Base-by-base conservation (phyloP, 2,888 invertebrate species). In the Acronicta aceris region DNA sequence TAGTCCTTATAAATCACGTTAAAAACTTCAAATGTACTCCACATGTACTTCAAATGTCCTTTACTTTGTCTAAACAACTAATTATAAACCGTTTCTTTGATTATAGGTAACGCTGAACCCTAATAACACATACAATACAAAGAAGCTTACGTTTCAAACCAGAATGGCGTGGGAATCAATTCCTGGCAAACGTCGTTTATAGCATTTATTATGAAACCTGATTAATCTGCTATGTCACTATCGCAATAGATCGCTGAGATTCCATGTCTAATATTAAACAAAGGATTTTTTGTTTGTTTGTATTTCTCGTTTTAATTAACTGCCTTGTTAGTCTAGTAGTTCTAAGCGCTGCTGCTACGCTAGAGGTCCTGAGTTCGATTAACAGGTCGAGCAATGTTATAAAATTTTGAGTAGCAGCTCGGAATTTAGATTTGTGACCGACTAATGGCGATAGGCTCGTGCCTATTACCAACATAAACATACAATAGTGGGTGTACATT, bases 131-230 rank as follows among this genome's bases (percentile, higher is more conserved):
- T 33, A 15, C 9, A 33, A 48, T 12, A 65, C 53, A 71, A 74
- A 71, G 40, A 54, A 47, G 40, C 52, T 56, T 40, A 36, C 45
- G 25, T 54, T 50, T 57, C 13, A 30, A 61, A 73, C 21, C 16
- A 52, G 48, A 70, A 60, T 51, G 41, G 60, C 76, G 74, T 76
- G 76, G 71, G 76, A 76, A 76, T 51, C 43, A 49, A 50, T 53
- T 51, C 46, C 50, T 43, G 53, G 43, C 36, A 65, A 60, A 73
- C 52, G 42, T 36, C 45, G 40, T 51, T 59, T 59, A 47, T 48
- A 62, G 33, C 27, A 49, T 48, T 58, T 36, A 58, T 61, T 64
- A 73, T 51, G 59, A 63, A 73, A 72, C 56, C 59, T 66, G 60
- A 72, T 72, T 72, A 66, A 59, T 61, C 46, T 49, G 59, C 55